Base-by-base conservation (phyloP, 2,888 invertebrate species). In the Augochlorella aurata region DNA sequence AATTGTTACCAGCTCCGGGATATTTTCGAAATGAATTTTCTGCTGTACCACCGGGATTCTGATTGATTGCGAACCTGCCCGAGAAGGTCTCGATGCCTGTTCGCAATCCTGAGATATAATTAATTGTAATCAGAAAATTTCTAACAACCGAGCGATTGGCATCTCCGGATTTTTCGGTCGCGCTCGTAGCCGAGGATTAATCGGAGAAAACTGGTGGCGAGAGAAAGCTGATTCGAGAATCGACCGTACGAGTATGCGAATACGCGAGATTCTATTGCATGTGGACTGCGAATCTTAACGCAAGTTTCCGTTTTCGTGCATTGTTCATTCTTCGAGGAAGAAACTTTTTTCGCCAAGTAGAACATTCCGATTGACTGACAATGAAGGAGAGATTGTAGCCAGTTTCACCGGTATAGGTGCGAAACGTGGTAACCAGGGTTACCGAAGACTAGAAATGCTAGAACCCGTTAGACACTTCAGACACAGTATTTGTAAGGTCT, bases 1-100 rank as follows among this genome's bases (percentile, higher is more conserved):
- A 85, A 90, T 88, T 88, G 81, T 87, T 87, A 87, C 82, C 77
- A 47, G 67, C 54, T 52, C 0, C 5, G 9, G 45, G 69, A 79
- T 68, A 69, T 76, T 75, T 80, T 79, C 76, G 72, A 81, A 83
- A 81, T 67, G 72, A 74, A 79, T 74, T 74, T 66, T 45, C 45
- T 54, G 16, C 38, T 38, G 29, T 10, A 18, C 65, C 65, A n/a
- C 24, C 16, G 16, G n/a, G 21, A 65, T 47, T 52, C 50, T 54
- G 2, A 12, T 24, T 18, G 21, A 21, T 24, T 29, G 24, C 16
- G 50, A 18, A 7, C 14, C 21, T 14, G 47, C 71, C n/a, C 7
- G 14, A 24, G n/a, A 38, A 14, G 45, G 52, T 49, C 24, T 45
- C 10, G 14, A 21, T 21, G 44, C 10, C 66, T 29, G 47, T 74